Base-by-base conservation (phyloP, 2,888 invertebrate species). In the Schizotus pectinicornis region DNA sequence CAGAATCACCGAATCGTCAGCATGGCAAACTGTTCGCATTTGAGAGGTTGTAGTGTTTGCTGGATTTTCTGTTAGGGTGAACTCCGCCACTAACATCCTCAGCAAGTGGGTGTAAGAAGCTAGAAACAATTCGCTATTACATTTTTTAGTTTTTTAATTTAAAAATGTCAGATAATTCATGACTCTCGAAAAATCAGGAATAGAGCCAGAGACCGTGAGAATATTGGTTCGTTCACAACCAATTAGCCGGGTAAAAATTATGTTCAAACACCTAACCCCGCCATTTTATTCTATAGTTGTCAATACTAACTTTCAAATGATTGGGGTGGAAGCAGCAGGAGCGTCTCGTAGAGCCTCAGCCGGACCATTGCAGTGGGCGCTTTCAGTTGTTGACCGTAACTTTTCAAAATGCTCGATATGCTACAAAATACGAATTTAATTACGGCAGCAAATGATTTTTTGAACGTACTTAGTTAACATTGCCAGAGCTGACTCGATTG, bases 281-380 rank as follows among this genome's bases (percentile, higher is more conserved):
- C 22, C 3, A 22, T 5, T 22, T 22, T 5, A 22, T 22, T 22
- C 5, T 3, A 22, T 22, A 22, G n/a, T 22, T 22, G 2, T 22
- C 22, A 22, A 61, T 41, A 69, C 74, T 62, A 80, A 87, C 88
- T 87, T 84, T 94, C 94, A 77, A 91, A 89, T 0, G 89, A 87
- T 73, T 89, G 88, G 14, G 94, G 86, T 11, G 92, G 92, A 47
- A 94, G 81, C 39, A 91, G 79, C 6, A 90, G 81, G 7, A 95
- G 81, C 0, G 96, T 93, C 80, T 94, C 93, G 79, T 98, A 99
- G 53, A 99, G 82, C 36, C 98, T 87, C 66, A 98, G 84, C 39
- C 98, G 87, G 2, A 99, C 91, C 86, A 96, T 88, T 6, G 97
- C 97, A 6, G 94, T 91, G 9, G 95, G 93, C 0, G 97, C 97